These are phyloP conservation scores for Eurystomus gularis DNA, from an alignment of 2,113 vertebrate species.

Conservation along the genomic window DNA sequence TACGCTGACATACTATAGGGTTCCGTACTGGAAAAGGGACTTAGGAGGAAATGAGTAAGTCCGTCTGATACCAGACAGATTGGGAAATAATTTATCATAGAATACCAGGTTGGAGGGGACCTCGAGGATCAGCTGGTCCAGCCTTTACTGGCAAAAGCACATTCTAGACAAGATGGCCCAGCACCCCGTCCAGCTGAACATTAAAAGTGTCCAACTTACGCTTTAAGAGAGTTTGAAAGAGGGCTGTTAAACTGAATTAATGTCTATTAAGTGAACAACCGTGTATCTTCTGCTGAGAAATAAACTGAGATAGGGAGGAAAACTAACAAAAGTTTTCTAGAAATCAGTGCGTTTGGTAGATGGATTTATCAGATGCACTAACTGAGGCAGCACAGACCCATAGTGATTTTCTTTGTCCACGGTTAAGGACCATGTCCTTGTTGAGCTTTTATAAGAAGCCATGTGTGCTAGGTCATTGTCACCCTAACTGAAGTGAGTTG, in stretches of 20 bases:
- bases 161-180: neutral
- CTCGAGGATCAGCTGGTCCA: neutral
- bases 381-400: neutral
- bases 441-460: neutral
- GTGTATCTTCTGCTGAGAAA: neutral
- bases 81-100: neutral
- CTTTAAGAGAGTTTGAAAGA: neutral
- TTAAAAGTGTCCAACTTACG: neutral
- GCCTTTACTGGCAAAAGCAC: neutral
- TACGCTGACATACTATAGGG: rapidly evolving
- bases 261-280: neutral
- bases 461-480: neutral
- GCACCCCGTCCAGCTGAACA: neutral
- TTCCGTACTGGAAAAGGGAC: neutral
- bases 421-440: rapidly evolving
- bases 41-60: neutral
- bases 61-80: neutral
- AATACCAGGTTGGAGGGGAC: neutral
- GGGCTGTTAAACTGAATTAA: neutral
- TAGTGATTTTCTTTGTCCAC: neutral
- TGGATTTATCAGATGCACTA: neutral
- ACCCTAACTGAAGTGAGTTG: neutral
- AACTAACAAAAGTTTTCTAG: neutral
- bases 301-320: neutral
- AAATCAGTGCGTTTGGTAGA: neutral